phyloP scores from a whole-genome alignment of 2,797 vertebrate species.

The Diglossa cyanea region DNA sequence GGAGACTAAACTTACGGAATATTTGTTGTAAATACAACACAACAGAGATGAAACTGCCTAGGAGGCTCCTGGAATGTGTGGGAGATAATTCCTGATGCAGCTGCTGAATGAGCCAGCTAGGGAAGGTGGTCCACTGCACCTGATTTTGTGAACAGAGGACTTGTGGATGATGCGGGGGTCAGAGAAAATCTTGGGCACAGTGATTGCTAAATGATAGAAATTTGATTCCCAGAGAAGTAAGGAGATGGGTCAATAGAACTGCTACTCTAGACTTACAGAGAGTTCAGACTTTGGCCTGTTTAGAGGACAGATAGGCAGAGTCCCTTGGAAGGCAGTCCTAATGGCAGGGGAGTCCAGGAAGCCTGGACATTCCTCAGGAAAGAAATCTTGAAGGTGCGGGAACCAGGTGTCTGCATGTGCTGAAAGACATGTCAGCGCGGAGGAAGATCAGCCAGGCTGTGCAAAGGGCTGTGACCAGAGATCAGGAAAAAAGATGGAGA shows the following conservation, averaged over 20 bases:
- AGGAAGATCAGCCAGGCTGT: background rate
- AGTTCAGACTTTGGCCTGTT: background rate
- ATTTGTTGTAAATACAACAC: background rate
- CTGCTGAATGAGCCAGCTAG: background rate
- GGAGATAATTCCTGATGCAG: background rate
- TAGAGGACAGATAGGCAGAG: background rate
- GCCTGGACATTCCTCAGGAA: background rate
- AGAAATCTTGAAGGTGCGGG: background rate
- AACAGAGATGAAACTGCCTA: background rate
- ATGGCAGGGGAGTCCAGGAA: background rate
- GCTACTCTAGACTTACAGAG: background rate
- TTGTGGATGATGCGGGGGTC: background rate
- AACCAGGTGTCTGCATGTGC: fast-evolving
- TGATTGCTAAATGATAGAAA: background rate
- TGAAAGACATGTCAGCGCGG: background rate
- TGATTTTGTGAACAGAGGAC: background rate
- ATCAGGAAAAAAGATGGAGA: background rate
- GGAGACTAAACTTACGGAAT: background rate
- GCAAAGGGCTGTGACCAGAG: background rate
- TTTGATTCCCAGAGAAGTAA: background rate
- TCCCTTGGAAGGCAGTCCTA: background rate
- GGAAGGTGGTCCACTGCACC: background rate
- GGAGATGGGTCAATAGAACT: background rate
- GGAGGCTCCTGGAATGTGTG: background rate
- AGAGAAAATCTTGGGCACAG: background rate